These are phyloP conservation scores for Melanostigma gelatinosum DNA, from an alignment of 2,113 vertebrate genomes.

Conservation along the genomic window DNA sequence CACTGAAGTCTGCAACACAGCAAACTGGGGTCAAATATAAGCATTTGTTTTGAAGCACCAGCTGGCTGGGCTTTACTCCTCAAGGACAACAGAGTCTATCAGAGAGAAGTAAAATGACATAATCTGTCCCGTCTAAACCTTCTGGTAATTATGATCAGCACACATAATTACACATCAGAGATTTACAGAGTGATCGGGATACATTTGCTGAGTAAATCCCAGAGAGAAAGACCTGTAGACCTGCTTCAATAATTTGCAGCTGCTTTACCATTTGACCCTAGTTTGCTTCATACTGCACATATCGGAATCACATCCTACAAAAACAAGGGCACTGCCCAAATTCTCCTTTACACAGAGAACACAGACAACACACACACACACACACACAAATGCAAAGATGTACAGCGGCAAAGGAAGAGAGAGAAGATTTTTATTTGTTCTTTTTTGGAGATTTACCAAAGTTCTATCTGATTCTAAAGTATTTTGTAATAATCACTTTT, in stretches of 20 bases:
- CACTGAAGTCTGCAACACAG: conserved; percentile 30
- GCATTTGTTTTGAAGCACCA: conserved; percentile 8
- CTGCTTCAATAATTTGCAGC: conserved; percentile 16
- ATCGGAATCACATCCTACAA: conserved; percentile 47
- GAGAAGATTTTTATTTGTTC: neutral
- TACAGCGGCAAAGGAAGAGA: conserved; percentile 36
- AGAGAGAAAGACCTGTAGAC: neutral
- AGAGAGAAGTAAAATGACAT: conserved; percentile 4
- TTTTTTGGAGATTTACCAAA: conserved; percentile 14
- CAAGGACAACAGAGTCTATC: neutral
- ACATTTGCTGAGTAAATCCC: neutral
- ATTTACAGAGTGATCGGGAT: neutral
- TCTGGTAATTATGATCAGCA: neutral
- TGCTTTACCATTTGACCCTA: conserved; percentile 38
- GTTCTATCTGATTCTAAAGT: conserved; percentile 24
- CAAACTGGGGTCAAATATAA: conserved; percentile 49
- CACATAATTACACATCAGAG: neutral
- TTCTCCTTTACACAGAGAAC: conserved; percentile 56
- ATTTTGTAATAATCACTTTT: conserved; percentile 34
- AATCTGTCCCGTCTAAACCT: conserved; percentile 31
- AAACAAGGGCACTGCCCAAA: conserved; percentile 61
- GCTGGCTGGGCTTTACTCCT: conserved; percentile 5
- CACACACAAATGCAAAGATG: conserved; percentile 42
- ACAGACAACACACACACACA: conserved; percentile 40
- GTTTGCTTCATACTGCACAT: conserved; percentile 52